Evolutionary conservation across 2,888 invertebrate species (phyloP).

Genomic region (Stramonita haemastoma): DNA sequence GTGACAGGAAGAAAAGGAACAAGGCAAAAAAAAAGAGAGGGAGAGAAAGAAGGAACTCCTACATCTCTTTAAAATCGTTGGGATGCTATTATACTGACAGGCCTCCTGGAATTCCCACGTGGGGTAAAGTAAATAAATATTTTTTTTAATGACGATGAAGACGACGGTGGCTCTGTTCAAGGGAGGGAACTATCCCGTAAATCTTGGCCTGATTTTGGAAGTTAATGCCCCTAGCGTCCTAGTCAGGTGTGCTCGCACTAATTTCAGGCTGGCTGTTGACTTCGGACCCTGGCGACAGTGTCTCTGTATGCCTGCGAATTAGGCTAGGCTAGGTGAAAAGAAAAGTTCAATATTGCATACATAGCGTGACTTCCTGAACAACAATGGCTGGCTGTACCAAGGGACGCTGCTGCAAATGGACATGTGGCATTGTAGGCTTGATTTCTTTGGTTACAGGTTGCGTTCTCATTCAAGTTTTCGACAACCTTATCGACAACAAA

Average conservation of each 20-base stretch:
- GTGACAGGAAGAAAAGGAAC: too few relatives aligned
- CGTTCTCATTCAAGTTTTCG: slow-evolving; percentile 55
- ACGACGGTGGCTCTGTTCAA: not conserved
- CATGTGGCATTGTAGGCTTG: slow-evolving; percentile 47
- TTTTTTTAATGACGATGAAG: not conserved
- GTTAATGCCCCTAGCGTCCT: not conserved
- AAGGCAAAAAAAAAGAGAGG: too few relatives aligned
- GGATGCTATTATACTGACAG: too few relatives aligned
- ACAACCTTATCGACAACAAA: slow-evolving; percentile 50
- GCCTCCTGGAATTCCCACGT: too few relatives aligned
- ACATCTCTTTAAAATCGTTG: too few relatives aligned
- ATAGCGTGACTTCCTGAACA: not conserved
- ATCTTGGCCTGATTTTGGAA: not conserved
- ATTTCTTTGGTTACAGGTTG: slow-evolving; percentile 50
- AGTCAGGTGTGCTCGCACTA: not conserved
- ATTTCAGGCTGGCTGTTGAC: not conserved
- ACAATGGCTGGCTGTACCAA: not conserved
- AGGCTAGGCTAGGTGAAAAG: not conserved
- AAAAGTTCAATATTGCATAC: not conserved
- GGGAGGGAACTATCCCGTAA: not conserved
- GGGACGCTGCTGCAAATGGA: slow-evolving; percentile 8
- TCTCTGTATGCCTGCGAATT: not conserved
- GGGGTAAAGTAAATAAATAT: not conserved
- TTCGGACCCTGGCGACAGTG: not conserved
- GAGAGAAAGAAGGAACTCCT: too few relatives aligned